Percentiles rank a stretch among this genome's conserved stretches.
Evolutionary conservation across 1,140 invertebrate species (phyloP).

Genomic region (Idris sp.): DNA sequence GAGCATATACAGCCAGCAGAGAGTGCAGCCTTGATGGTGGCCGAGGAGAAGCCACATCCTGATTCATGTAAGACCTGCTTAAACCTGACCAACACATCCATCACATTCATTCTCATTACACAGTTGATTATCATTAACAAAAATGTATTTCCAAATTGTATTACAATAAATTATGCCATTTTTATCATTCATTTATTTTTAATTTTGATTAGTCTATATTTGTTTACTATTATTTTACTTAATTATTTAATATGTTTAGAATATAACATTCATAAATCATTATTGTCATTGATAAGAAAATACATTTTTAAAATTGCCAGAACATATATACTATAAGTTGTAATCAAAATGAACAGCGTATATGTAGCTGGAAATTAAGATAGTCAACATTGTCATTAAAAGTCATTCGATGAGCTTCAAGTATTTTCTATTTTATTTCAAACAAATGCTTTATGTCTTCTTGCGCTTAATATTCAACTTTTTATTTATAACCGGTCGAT

Average conservation of each 20-base stretch:
- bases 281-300: too few species aligned
- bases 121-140: conserved; percentile 9
- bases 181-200: too few species aligned
- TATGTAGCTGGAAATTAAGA: too few species aligned
- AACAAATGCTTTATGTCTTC: conserved; percentile 32
- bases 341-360: too few species aligned
- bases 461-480: conserved; percentile 27
- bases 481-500: conserved; percentile 22
- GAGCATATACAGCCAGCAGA: conserved; percentile 86
- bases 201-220: too few species aligned
- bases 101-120: conserved; percentile 32
- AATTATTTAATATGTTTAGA: too few species aligned
- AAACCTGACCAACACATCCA: conserved; percentile 41
- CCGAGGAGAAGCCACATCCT: conserved; percentile 87
- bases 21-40: conserved; percentile 86
- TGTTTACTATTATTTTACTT: too few species aligned
- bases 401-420: conserved; percentile 34
- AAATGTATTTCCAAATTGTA: too few species aligned
- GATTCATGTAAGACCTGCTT: conserved; percentile 86
- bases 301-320: too few species aligned
- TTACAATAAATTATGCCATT: too few species aligned
- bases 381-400: conserved; percentile 25
- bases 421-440: conserved; percentile 14
- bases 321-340: too few species aligned
- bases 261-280: too few species aligned